Conservation (phyloP, 2,888 invertebrate genomes). For the Ormyrus nitidulus region DNA sequence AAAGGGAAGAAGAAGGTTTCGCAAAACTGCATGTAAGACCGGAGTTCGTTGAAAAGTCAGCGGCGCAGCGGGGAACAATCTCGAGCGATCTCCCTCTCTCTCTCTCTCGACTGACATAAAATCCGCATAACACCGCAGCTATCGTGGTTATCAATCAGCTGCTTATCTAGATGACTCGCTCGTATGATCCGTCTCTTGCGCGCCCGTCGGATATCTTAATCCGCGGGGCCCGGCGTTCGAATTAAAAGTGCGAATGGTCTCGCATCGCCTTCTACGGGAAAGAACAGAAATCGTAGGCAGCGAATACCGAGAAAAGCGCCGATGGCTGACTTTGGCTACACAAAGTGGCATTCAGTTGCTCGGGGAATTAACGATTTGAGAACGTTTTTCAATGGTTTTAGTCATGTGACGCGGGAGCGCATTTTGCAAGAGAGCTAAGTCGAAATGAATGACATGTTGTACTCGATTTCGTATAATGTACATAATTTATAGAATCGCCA, state of each 20-base stretch:
- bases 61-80: conserved; percentile 52
- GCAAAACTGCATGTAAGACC: conserved; percentile 8
- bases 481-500: too few relatives aligned
- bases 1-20: conserved; percentile 17
- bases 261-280: conserved; percentile 42
- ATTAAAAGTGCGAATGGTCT: conserved; percentile 46
- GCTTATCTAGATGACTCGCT: conserved; percentile 55
- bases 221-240: conserved; percentile 55
- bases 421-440: too few relatives aligned
- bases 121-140: conserved; percentile 43
- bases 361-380: too few relatives aligned
- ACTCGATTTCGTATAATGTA: too few relatives aligned
- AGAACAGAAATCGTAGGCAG: neutral
- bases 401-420: too few relatives aligned
- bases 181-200: conserved; percentile 59
- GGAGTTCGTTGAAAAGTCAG: conserved; percentile 4
- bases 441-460: too few relatives aligned
- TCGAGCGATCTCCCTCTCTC: conserved; percentile 37
- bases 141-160: conserved; percentile 56
- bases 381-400: too few relatives aligned
- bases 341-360: too few relatives aligned
- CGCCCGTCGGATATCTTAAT: conserved; percentile 61
- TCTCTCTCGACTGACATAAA: conserved; percentile 46
- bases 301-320: too few relatives aligned
- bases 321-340: too few relatives aligned